Evolutionary conservation across 2,888 invertebrate genomes (phyloP).

Genomic region (Acanthopleura granulata): DNA sequence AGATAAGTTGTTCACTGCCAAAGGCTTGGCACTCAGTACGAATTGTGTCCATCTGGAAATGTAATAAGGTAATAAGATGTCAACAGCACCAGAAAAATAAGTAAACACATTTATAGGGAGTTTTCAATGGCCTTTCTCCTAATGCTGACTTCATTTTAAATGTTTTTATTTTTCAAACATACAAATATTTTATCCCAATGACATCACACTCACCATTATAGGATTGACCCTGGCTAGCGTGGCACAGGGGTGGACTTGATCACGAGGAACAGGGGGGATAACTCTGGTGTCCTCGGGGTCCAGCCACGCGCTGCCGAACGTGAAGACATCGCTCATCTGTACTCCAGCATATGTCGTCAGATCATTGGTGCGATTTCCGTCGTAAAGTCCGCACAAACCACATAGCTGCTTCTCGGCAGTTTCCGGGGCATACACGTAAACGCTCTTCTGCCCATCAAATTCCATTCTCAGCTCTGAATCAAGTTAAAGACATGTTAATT

Average conservation of each 20-base stretch:
- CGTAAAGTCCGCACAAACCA: constrained; percentile 37
- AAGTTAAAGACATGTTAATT: neutral
- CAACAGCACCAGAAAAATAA: too few relatives aligned
- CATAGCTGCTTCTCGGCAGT: constrained; percentile 34
- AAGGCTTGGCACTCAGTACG: constrained; percentile 20
- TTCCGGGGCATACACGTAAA: constrained; percentile 32
- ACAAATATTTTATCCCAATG: too few relatives aligned
- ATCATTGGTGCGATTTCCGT: constrained; percentile 31
- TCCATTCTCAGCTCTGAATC: constrained; percentile 33
- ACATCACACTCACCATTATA: neutral
- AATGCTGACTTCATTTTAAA: too few relatives aligned
- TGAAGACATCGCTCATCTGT: constrained; percentile 23
- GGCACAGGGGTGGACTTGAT: neutral
- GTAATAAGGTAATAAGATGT: too few relatives aligned
- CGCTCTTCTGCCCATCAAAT: constrained; percentile 31
- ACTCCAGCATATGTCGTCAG: constrained; percentile 24
- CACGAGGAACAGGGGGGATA: neutral
- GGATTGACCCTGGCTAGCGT: neutral
- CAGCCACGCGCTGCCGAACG: constrained; percentile 32
- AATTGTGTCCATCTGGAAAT: constrained; percentile 11
- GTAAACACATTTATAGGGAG: too few relatives aligned
- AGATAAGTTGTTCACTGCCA: constrained; percentile 7
- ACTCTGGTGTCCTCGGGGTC: constrained; percentile 29
- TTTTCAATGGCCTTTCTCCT: too few relatives aligned
- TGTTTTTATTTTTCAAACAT: too few relatives aligned